phyloP scores from a whole-genome alignment of 2,888 invertebrate species.

The Aphelenchoides bicaudatus region DNA sequence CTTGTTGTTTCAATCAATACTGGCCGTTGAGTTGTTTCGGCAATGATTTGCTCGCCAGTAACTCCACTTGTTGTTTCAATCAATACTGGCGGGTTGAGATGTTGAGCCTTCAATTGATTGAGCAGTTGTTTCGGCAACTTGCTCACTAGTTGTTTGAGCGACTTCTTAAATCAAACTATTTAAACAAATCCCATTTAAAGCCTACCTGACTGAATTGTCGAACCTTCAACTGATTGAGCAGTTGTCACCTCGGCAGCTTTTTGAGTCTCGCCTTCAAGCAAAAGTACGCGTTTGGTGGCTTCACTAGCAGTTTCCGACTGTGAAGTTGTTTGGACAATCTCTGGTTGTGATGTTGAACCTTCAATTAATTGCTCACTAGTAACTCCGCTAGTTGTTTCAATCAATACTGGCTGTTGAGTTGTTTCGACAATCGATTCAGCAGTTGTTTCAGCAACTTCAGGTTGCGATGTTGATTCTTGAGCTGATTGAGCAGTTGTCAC shows the following conservation, averaged over 20 bases:
- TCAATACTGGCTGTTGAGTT: background rate
- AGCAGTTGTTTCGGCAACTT: no score
- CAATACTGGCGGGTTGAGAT: background rate
- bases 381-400: constrained; percentile 6
- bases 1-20: background rate
- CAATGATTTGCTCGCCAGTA: no score
- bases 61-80: background rate
- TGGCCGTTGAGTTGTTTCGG: background rate
- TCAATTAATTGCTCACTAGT: no score
- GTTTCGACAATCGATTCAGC: constrained; percentile 2
- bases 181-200: no score
- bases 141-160: no score
- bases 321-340: background rate
- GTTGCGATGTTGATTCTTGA: constrained; percentile 12
- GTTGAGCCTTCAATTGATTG: no score
- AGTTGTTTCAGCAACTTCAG: background rate
- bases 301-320: background rate
- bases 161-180: no score
- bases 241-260: no score
- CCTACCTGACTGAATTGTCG: no score
- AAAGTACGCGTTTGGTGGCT: background rate
- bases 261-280: background rate
- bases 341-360: background rate
- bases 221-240: constrained; percentile 1
- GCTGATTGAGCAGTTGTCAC: background rate